A percentile compares a stretch with the other conserved stretches of the same genome.
These are phyloP conservation scores for Dolichopus griseipennis DNA, from an alignment of 2,888 invertebrate genomes.

Conservation along the genomic window DNA sequence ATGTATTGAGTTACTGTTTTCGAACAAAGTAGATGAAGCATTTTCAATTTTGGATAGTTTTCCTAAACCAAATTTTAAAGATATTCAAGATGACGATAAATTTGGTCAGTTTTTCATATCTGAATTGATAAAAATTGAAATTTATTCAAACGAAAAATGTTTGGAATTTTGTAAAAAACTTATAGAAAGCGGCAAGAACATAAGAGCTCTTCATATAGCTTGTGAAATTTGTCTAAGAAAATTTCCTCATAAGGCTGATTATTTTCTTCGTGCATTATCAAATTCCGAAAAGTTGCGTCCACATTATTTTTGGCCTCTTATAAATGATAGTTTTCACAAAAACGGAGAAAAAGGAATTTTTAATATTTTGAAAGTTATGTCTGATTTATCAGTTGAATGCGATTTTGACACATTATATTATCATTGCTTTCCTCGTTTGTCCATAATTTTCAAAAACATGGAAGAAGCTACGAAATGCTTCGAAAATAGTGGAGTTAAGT, in stretches of 20 bases:
- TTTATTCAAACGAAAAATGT: constrained; percentile 36
- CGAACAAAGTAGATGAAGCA: constrained; percentile 46
- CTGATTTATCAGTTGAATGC: constrained; percentile 46
- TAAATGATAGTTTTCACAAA: constrained; percentile 45
- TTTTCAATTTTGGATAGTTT: constrained; percentile 41
- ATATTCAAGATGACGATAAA: constrained; percentile 46
- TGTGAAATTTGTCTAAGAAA: constrained; percentile 48
- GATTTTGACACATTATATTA: constrained; percentile 51
- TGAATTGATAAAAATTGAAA: constrained; percentile 50
- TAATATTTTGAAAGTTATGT: constrained; percentile 48
- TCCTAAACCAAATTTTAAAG: constrained; percentile 33
- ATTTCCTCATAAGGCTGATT: constrained; percentile 25
- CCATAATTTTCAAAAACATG: constrained; percentile 31
- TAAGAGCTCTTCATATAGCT: constrained; percentile 44
- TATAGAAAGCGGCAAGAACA: constrained; percentile 31
- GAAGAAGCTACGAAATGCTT: constrained; percentile 31
- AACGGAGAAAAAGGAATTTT: constrained; percentile 50
- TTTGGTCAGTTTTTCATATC: constrained; percentile 51
- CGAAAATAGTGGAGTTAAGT: constrained; percentile 30
- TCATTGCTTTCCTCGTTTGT: constrained; percentile 48
- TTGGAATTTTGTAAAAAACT: constrained; percentile 33
- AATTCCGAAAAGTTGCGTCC: constrained; percentile 40
- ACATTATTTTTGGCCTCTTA: constrained; percentile 60
- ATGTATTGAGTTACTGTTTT: constrained; percentile 47
- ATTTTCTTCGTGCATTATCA: constrained; percentile 29